Evolutionary conservation across 2,113 vertebrate species (phyloP).

Genomic region (Onychostoma macrolepis): DNA sequence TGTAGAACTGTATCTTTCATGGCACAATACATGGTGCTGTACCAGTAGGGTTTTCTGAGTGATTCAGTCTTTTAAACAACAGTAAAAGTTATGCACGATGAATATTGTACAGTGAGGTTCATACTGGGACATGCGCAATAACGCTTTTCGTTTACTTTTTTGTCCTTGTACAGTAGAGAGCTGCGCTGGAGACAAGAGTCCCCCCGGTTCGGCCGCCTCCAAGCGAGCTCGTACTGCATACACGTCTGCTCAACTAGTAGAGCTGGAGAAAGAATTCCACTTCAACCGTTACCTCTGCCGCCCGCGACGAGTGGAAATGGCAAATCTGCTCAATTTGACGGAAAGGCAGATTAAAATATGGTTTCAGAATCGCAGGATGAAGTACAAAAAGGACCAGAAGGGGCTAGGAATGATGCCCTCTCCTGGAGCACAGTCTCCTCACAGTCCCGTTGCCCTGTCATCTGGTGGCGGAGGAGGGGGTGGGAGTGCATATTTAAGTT

Average conservation of each 20-base stretch:
- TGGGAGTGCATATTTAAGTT: constrained; percentile 86
- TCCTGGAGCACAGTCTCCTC: constrained; percentile 92
- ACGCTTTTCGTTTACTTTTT: background rate
- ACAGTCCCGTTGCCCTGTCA: constrained; percentile 86
- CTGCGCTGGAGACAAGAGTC: constrained; percentile 96
- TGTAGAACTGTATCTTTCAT: background rate
- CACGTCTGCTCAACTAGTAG: constrained; percentile 97
- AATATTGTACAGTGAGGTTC: background rate
- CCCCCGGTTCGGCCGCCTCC: constrained; percentile 90
- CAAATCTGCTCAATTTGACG: constrained; percentile 95
- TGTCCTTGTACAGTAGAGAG: constrained; percentile 86
- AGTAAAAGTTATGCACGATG: background rate
- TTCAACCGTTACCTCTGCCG: constrained; percentile 99
- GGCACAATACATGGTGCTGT: background rate
- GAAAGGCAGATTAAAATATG: constrained; percentile 99
- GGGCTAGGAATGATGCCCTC: constrained; percentile 95
- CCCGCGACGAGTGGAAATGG: constrained; percentile 96
- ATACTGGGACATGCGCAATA: background rate
- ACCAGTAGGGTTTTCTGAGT: too few relatives aligned
- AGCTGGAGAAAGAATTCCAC: constrained; percentile 99
- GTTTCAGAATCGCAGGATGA: constrained; percentile 99
- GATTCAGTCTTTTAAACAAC: background rate
- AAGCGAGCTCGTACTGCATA: constrained; percentile 98
- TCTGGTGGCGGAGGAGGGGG: constrained; percentile 80
- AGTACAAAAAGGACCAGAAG: constrained; percentile 99